Conservation (phyloP, 2,113 vertebrate genomes). For the Xyrauchen texanus region DNA sequence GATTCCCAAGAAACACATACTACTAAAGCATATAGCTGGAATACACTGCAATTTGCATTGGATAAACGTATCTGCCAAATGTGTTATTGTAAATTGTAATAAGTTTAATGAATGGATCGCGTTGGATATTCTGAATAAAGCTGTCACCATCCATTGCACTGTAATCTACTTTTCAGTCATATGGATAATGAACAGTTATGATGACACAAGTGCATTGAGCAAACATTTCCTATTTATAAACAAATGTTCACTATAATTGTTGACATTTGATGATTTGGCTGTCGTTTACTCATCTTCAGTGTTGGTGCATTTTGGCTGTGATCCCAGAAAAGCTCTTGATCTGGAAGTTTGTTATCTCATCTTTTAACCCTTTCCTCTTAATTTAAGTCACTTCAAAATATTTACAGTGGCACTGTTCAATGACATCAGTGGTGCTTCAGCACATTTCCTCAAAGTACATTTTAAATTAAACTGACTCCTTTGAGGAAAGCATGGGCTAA, state of each 20-base stretch:
- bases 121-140: too few relatives aligned
- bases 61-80: too few relatives aligned
- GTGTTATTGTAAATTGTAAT: too few relatives aligned
- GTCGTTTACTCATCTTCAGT: not conserved
- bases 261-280: not conserved
- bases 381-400: conserved; percentile 30
- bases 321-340: conserved; percentile 26
- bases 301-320: not conserved
- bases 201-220: too few relatives aligned
- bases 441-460: conserved; percentile 11
- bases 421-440: not conserved
- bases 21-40: too few relatives aligned
- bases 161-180: too few relatives aligned
- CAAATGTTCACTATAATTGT: not conserved
- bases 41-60: too few relatives aligned
- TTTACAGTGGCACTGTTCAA: conserved; percentile 21
- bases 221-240: too few relatives aligned
- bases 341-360: conserved; percentile 32
- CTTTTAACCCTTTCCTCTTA: conserved; percentile 2
- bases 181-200: too few relatives aligned
- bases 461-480: conserved; percentile 5
- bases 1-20: too few relatives aligned
- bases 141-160: too few relatives aligned
- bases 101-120: too few relatives aligned
- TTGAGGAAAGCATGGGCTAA: not conserved